A percentile compares a stretch with the other conserved stretches of the same genome.
Conservation (phyloP, 2,797 vertebrate genomes). For the Coilia nasus region DNA sequence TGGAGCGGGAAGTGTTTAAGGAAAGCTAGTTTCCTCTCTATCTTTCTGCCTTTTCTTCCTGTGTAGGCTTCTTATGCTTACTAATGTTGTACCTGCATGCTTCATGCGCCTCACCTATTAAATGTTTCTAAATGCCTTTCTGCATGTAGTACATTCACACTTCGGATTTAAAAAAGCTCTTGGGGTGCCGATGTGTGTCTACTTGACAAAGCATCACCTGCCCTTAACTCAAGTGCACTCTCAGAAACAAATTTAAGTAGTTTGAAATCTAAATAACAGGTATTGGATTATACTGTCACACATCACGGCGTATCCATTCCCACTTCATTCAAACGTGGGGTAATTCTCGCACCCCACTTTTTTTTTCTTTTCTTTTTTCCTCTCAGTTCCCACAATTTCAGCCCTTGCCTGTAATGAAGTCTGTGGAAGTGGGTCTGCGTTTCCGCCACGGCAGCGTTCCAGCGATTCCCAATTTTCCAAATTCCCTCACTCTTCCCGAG, state of each 20-base stretch:
- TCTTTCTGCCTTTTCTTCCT: background rate
- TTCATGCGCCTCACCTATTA: constrained; percentile 19
- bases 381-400: background rate
- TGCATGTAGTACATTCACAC: background rate
- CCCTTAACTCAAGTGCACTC: constrained; percentile 21
- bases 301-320: constrained; percentile 19
- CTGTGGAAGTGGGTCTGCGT: constrained; percentile 75
- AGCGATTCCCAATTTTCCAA: constrained; percentile 92
- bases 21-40: constrained; percentile 21
- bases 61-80: background rate
- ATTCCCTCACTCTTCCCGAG: constrained; percentile 71
- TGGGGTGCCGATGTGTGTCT: background rate
- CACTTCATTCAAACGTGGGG: constrained; percentile 23
- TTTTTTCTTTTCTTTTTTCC: background rate
- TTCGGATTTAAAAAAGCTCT: background rate
- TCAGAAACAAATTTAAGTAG: constrained; percentile 27
- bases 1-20: constrained; percentile 18
- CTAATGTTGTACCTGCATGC: constrained; percentile 22
- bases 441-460: constrained; percentile 82
- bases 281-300: constrained; percentile 26
- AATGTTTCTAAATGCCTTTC: constrained; percentile 1
- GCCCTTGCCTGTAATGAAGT: constrained; percentile 77
- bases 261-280: constrained; percentile 23
- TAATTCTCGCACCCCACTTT: background rate
- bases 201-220: constrained; percentile 23